phyloP scores from a whole-genome alignment of 2,888 invertebrate genomes.

The Brachyptera risi region DNA sequence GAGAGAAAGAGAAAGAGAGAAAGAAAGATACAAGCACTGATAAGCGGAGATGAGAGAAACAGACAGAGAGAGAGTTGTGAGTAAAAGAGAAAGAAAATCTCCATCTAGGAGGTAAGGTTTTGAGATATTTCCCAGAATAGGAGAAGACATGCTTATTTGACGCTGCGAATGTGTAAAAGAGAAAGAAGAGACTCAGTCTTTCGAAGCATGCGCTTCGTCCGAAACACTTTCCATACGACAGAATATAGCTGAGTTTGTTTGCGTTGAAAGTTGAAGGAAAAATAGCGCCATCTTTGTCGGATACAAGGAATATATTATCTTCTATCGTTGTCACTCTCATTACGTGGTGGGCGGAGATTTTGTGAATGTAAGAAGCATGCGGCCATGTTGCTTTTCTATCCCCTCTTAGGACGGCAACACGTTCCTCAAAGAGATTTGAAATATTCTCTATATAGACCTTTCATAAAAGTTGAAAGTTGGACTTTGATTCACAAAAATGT shows the following conservation, averaged over 20 bases:
- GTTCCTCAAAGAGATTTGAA: slow-evolving; percentile 5
- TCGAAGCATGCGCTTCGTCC: slow-evolving; percentile 15
- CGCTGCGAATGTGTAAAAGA: not conserved
- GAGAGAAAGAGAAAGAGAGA: slow-evolving; percentile 11
- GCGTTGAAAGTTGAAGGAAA: slow-evolving; percentile 20
- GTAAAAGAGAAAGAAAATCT: slow-evolving; percentile 5
- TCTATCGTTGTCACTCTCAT: slow-evolving; percentile 10
- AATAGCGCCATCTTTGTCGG: slow-evolving; percentile 2
- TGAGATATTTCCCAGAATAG: slow-evolving; percentile 6
- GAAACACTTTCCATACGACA: slow-evolving; percentile 9
- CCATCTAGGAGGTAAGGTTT: slow-evolving; percentile 9
- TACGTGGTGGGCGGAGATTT: slow-evolving; percentile 21
- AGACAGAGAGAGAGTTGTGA: slow-evolving; percentile 16
- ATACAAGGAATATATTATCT: not conserved
- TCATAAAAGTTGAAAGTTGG: not conserved
- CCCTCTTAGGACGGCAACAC: slow-evolving; percentile 2
- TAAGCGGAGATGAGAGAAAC: slow-evolving; percentile 20
- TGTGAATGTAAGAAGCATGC: slow-evolving; percentile 20
- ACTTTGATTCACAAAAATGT: too few species aligned
- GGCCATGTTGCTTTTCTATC: slow-evolving; percentile 19
- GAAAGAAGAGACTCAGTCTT: slow-evolving; percentile 15
- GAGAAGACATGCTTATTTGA: not conserved
- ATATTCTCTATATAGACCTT: not conserved
- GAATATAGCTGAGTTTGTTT: slow-evolving; percentile 19
- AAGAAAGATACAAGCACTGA: slow-evolving; percentile 4